phyloP scores from a whole-genome alignment of 2,888 invertebrate species.

The Ryuthela nishihirai region DNA sequence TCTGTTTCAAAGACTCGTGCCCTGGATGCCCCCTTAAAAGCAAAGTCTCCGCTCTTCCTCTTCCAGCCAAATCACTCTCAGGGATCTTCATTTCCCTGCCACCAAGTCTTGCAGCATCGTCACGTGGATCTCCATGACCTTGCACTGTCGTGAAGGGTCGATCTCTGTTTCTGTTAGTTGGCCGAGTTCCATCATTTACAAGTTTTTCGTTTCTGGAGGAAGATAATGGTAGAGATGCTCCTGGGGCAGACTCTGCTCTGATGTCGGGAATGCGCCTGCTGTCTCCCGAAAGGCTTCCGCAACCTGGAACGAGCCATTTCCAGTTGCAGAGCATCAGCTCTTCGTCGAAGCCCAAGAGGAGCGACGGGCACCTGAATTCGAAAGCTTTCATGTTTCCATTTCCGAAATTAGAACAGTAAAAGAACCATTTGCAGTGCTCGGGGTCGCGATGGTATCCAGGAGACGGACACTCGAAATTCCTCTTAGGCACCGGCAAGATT shows the following conservation, averaged over 20 bases:
- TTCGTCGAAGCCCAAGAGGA: slow-evolving; percentile 67
- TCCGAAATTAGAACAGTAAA: slow-evolving; percentile 61
- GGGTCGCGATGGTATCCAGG: slow-evolving; percentile 74
- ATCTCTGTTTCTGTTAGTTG: too few species aligned
- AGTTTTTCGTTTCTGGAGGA: too few species aligned
- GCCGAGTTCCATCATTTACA: too few species aligned
- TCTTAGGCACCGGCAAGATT: slow-evolving; percentile 67
- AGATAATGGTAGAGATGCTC: background rate
- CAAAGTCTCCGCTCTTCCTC: too few species aligned
- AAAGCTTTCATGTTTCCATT: slow-evolving; percentile 60
- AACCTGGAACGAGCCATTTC: slow-evolving; percentile 70
- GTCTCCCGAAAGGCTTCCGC: slow-evolving; percentile 50
- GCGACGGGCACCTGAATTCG: slow-evolving; percentile 77
- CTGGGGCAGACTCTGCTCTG: background rate
- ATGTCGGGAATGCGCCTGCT: background rate
- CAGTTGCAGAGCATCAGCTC: slow-evolving; percentile 67
- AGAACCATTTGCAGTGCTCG: slow-evolving; percentile 78
- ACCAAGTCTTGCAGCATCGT: too few species aligned
- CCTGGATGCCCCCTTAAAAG: too few species aligned
- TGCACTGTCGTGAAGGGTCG: too few species aligned
- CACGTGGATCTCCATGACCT: too few species aligned
- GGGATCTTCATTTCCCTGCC: too few species aligned
- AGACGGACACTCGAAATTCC: slow-evolving; percentile 65
- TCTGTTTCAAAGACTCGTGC: too few species aligned
- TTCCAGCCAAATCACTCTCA: too few species aligned